Conservation (phyloP, 2,888 invertebrate genomes). For the Stenichneumon culpator region DNA sequence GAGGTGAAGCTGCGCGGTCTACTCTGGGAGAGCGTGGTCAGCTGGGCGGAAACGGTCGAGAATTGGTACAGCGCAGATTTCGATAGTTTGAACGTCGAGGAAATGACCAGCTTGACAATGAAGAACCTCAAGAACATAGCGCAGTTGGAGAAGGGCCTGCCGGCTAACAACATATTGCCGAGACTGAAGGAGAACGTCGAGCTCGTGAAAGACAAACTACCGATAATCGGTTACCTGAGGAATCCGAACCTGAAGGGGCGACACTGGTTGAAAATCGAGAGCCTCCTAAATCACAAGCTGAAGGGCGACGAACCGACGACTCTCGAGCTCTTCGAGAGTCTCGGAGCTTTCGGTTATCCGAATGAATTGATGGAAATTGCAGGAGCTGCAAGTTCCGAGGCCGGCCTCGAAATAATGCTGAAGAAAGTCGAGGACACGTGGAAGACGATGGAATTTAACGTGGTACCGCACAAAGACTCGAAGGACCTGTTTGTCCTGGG, state of each 20-base stretch:
- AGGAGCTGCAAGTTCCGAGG: conserved; percentile 95
- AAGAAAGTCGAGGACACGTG: conserved; percentile 95
- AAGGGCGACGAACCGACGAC: conserved; percentile 89
- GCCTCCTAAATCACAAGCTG: conserved; percentile 90
- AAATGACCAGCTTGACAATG: conserved; percentile 89
- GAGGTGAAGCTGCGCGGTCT: conserved; percentile 93
- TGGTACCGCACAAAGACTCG: conserved; percentile 92
- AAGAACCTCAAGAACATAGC: conserved; percentile 90
- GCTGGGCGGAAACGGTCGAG: conserved; percentile 90
- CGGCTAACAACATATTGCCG: conserved; percentile 92
- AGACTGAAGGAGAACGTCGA: conserved; percentile 92
- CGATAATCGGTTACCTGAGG: conserved; percentile 92
- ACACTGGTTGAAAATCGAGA: conserved; percentile 95
- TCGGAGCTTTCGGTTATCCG: conserved; percentile 91
- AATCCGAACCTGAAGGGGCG: conserved; percentile 92
- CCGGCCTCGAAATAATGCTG: conserved; percentile 92
- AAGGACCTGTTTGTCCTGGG: conserved; percentile 95
- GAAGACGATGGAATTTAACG: conserved; percentile 92
- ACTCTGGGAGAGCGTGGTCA: conserved; percentile 92
- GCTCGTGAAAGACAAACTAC: conserved; percentile 92
- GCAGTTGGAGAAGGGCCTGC: conserved; percentile 94
- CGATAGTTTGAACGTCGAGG: conserved; percentile 90
- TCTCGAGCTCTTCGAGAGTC: conserved; percentile 89
- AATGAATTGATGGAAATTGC: conserved; percentile 94
- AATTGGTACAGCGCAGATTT: conserved; percentile 90